These are phyloP conservation scores for Solenodon paradoxus DNA, from an alignment of 2,113 vertebrate species.

Conservation along the genomic window DNA sequence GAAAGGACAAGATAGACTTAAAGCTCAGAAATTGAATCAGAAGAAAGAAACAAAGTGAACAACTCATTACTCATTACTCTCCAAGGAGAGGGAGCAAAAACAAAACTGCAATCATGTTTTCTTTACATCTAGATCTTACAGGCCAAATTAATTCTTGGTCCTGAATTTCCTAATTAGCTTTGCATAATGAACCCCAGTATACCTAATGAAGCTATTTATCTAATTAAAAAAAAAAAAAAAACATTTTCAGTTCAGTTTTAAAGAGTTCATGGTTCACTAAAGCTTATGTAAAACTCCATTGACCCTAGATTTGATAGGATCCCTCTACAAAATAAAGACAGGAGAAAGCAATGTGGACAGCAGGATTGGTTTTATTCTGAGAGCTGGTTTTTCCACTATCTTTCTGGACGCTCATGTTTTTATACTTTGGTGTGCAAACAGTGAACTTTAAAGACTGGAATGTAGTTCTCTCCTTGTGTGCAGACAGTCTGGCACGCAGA, in stretches of 20 bases:
- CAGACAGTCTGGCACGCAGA: no score
- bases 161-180: not conserved
- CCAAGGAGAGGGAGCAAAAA: conserved; percentile 6
- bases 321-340: no score
- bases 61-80: not conserved
- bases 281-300: no score
- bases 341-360: no score
- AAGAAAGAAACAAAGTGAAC: conserved; percentile 42
- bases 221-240: not conserved
- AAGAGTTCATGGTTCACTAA: not conserved
- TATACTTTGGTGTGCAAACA: no score
- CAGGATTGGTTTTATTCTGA: no score
- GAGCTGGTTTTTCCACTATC: no score
- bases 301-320: no score
- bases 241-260: not conserved
- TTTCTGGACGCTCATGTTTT: no score
- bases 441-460: no score
- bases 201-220: not conserved
- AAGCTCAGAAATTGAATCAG: conserved; percentile 21
- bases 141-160: conserved; percentile 15
- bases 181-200: not conserved
- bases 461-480: no score
- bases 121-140: not conserved
- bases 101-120: not conserved
- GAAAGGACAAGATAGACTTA: not conserved